Conservation (phyloP, 2,888 invertebrate genomes). For the Aspidiotus rigidus region DNA sequence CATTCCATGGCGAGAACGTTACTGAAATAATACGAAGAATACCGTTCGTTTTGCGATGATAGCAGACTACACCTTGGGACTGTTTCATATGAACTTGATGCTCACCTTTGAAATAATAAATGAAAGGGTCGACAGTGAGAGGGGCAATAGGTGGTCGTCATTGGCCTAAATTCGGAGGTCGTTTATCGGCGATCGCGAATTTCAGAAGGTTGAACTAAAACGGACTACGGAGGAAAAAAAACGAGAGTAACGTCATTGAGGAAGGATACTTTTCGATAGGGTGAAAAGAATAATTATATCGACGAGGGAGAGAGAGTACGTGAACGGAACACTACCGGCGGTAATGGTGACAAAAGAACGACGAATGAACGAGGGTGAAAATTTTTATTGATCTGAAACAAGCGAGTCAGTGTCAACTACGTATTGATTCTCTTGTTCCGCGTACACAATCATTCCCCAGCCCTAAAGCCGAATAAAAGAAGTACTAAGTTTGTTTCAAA, state of each 20-base stretch:
- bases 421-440: conserved; percentile 29
- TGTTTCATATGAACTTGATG: no score
- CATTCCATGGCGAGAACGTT: not conserved
- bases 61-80: no score
- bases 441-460: conserved; percentile 26
- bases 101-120: no score
- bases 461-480: conserved; percentile 26
- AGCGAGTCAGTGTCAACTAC: conserved; percentile 33
- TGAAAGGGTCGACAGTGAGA: no score
- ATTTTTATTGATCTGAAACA: conserved; percentile 33
- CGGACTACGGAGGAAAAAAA: not conserved
- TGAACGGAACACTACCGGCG: conserved; percentile 11
- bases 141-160: no score
- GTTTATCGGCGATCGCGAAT: no score
- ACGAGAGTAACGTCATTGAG: not conserved
- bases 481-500: conserved; percentile 26
- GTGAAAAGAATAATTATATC: not conserved
- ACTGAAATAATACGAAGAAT: not conserved
- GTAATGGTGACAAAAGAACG: conserved; percentile 32
- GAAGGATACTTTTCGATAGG: not conserved
- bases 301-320: conserved; percentile 18
- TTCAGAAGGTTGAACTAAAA: not conserved
- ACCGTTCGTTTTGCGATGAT: no score
- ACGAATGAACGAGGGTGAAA: conserved; percentile 32
- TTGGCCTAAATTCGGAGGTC: no score